Conservation (phyloP, 2,888 invertebrate genomes). For the Altica lythri region DNA sequence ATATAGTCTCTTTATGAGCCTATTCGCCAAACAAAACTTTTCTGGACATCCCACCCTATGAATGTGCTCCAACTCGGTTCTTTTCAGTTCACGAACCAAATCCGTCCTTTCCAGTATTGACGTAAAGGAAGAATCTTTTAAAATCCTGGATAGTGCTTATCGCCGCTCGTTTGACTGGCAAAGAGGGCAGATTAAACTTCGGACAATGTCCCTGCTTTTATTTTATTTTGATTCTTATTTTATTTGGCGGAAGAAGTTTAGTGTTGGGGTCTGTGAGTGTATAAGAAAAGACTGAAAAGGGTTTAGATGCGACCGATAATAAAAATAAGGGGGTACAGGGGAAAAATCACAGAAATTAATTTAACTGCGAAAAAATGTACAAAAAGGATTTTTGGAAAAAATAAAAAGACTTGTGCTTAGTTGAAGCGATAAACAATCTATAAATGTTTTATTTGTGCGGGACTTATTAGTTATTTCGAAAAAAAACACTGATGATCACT, state of each 20-base stretch:
- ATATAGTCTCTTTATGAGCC: slow-evolving; percentile 29
- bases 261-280: slow-evolving; percentile 30
- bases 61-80: background rate
- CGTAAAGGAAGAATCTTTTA: no score
- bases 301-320: slow-evolving; percentile 17
- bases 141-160: slow-evolving; percentile 26
- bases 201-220: slow-evolving; percentile 47
- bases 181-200: slow-evolving; percentile 40
- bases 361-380: no score
- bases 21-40: slow-evolving; percentile 31
- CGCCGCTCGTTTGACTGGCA: slow-evolving; percentile 26
- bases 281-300: slow-evolving; percentile 22
- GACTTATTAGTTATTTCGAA: no score
- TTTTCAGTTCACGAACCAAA: background rate
- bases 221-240: slow-evolving; percentile 51
- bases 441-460: no score
- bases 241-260: slow-evolving; percentile 49
- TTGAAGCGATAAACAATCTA: no score
- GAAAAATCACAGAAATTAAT: no score
- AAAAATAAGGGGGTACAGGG: background rate
- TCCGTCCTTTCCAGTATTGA: background rate
- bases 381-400: no score
- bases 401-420: no score
- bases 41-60: slow-evolving; percentile 9
- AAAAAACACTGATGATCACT: no score